These are phyloP conservation scores for Sander lucioperca DNA, from an alignment of 2,113 vertebrate genomes.

Conservation along the genomic window DNA sequence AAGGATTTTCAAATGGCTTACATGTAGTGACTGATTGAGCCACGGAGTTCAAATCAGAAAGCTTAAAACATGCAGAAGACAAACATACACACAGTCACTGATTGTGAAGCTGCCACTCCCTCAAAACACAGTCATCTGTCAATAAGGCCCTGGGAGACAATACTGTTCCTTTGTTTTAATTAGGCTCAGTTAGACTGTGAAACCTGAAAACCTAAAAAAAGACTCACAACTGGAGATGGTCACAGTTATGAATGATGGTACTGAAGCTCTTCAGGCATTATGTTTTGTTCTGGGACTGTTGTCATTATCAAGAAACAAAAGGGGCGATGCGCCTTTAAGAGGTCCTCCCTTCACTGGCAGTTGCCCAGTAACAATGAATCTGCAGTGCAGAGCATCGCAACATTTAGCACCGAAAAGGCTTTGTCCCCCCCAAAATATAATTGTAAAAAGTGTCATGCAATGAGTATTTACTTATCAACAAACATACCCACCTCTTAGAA, in stretches of 20 bases:
- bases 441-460: not conserved
- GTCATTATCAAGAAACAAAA: conserved; percentile 26
- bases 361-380: conserved; percentile 74
- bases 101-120: conserved; percentile 58
- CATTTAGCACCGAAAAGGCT: conserved; percentile 12
- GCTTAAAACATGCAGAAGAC: not conserved
- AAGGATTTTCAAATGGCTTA: not conserved
- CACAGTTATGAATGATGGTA: not conserved
- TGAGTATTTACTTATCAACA: not conserved
- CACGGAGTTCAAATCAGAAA: conserved; percentile 11
- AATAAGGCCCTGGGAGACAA: conserved; percentile 10
- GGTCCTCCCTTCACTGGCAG: conserved; percentile 61
- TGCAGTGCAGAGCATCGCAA: conserved; percentile 75
- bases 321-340: conserved; percentile 72
- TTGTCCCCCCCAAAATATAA: not conserved
- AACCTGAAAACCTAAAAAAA: not conserved
- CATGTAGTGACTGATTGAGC: not conserved
- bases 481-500: not conserved
- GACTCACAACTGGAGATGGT: too few species aligned
- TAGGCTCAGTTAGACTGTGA: not conserved
- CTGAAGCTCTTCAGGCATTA: not conserved
- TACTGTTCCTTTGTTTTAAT: conserved; percentile 5
- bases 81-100: not conserved
- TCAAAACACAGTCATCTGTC: conserved; percentile 42
- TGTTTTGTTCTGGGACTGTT: conserved; percentile 21